These are phyloP conservation scores for Heliothis subflexa DNA, from an alignment of 1,140 invertebrate genomes.

Conservation along the genomic window DNA sequence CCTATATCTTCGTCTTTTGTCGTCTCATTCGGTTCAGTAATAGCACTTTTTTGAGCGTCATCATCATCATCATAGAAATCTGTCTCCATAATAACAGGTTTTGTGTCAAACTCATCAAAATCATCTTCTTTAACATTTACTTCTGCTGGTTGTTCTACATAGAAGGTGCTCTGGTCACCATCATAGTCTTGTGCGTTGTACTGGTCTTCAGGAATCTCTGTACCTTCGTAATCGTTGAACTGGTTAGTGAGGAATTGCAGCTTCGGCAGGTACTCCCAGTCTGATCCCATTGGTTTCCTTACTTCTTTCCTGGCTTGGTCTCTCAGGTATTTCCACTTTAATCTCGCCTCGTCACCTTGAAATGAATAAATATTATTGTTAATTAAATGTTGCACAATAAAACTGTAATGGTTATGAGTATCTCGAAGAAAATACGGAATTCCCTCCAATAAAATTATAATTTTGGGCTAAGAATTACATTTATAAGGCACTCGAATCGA, in stretches of 20 bases:
- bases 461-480: too few species aligned
- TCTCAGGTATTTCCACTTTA: conserved; percentile 84
- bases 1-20: conserved; percentile 80
- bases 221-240: conserved; percentile 78
- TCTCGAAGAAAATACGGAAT: too few species aligned
- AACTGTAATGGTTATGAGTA: not conserved
- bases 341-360: conserved; percentile 78
- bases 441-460: too few species aligned
- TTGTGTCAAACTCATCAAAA: conserved; percentile 82
- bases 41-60: conserved; percentile 65
- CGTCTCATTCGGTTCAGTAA: conserved; percentile 49
- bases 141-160: conserved; percentile 57
- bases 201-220: conserved; percentile 65
- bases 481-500: too few species aligned
- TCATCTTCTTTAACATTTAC: conserved; percentile 76
- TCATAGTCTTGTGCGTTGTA: conserved; percentile 68
- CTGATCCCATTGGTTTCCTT: conserved; percentile 71
- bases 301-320: conserved; percentile 81
- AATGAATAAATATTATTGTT: conserved; percentile 42
- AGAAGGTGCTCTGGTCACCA: conserved; percentile 66
- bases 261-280: conserved; percentile 78
- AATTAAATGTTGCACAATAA: not conserved
- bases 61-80: conserved; percentile 82
- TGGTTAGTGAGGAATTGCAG: conserved; percentile 79
- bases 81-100: conserved; percentile 81